Percentiles rank a stretch among this genome's conserved stretches.
Evolutionary conservation across 1,140 invertebrate species (phyloP).

Genomic region (Parapsyche elsis): DNA sequence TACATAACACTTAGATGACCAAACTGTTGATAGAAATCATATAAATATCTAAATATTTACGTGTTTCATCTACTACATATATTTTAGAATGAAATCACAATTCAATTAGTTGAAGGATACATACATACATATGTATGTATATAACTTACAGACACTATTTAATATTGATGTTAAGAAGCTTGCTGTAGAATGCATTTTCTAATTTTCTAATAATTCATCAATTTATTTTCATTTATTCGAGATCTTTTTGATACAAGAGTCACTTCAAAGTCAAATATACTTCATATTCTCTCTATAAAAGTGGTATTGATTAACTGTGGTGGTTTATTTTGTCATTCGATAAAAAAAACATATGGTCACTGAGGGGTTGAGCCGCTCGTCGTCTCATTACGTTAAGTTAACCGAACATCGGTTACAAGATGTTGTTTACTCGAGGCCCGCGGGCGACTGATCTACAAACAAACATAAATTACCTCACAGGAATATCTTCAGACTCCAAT

Average conservation of each 20-base stretch:
- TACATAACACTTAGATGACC: not conserved
- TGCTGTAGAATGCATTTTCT: no score
- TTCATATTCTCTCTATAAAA: not conserved
- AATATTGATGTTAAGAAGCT: no score
- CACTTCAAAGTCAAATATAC: no score
- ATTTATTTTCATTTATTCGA: no score
- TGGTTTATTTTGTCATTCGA: no score
- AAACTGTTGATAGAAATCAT: not conserved
- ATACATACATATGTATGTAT: no score
- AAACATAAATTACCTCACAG: constrained; percentile 46
- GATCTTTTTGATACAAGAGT: no score
- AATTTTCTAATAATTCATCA: no score
- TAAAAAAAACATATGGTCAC: not conserved
- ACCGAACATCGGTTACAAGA: constrained; percentile 42
- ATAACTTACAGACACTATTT: no score
- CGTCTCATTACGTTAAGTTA: constrained; percentile 43
- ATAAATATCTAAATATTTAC: not conserved
- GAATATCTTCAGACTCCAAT: constrained; percentile 41
- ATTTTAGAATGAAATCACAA: no score
- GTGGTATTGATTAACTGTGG: not conserved
- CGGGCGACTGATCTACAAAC: constrained; percentile 45
- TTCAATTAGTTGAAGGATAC: no score
- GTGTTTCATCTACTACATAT: no score
- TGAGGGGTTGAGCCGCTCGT: not conserved
- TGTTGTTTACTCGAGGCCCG: constrained; percentile 40